A percentile compares a stretch with the other conserved stretches of the same genome.
Conservation (phyloP, 2,113 vertebrate species). For the Trachemys scripta region DNA sequence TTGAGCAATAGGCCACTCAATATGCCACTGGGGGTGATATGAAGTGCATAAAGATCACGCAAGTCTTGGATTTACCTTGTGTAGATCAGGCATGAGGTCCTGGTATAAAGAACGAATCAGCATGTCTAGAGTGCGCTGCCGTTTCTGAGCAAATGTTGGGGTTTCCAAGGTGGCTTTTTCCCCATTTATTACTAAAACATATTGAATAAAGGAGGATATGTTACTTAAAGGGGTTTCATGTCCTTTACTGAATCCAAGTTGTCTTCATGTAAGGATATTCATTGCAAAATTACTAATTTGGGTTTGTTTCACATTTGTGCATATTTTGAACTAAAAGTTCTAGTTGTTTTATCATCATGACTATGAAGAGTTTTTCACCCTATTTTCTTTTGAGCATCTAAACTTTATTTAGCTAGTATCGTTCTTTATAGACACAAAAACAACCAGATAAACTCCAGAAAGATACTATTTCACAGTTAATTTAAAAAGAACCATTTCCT, state of each 20-base stretch:
- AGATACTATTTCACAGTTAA: neutral
- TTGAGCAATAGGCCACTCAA: neutral
- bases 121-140: conserved; percentile 97
- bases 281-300: neutral
- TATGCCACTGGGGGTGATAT: rapidly evolving
- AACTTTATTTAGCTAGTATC: neutral
- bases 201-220: neutral
- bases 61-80: conserved; percentile 86
- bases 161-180: conserved; percentile 99
- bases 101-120: conserved; percentile 97
- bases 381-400: neutral
- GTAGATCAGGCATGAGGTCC: conserved; percentile 95
- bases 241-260: neutral
- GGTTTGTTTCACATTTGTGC: neutral
- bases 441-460: neutral
- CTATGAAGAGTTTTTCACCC: neutral
- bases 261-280: neutral
- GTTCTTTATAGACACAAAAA: neutral
- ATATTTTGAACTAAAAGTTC: neutral
- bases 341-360: neutral
- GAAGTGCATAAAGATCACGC: neutral
- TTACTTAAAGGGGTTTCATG: neutral
- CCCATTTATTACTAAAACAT: conserved; percentile 94
- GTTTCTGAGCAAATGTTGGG: conserved; percentile 98
- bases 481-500: neutral